Base-by-base conservation (phyloP, 1,140 invertebrate genomes). In the Aphelenchoides fujianensis region DNA sequence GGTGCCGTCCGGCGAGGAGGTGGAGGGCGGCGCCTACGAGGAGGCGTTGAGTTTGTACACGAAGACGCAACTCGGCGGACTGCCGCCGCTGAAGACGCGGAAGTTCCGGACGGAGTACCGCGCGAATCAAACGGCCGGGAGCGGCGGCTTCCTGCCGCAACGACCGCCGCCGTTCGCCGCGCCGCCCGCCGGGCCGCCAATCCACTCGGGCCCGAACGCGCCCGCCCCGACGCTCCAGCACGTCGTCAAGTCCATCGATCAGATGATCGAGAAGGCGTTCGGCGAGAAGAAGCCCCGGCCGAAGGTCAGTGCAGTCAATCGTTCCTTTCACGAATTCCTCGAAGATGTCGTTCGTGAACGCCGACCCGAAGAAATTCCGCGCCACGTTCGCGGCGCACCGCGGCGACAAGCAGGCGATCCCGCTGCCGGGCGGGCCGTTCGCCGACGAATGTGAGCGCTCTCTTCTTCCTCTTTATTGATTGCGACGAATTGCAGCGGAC, bases 381-480 rank as follows among this genome's bases (percentile, higher is more conserved):
- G 70, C 70, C n/a, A 72, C 70, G 28, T 72, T 73, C 41, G 70
- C 34, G 72, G 59, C 35, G 16, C 70, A 72, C 35, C 70, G 61
- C n/a, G 70, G 34, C n/a, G 67, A 61, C 31, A 36, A 74, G 3
- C 72, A 72, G 28, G 30, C 69, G 16, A 72, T 72, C 72, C 70
- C 70, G 7, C 28, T 72, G 16, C 70, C 66, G 16, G 30, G 41
- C 19, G 16, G 27, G n/a, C 16, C 16, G 9, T 37, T 71, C 19
- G n/a, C n/a, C 34, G 70, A 72, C 12, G 35, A 72, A 9, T 23
- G 34, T 73, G 72, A 74, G 70, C 23, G 67, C 32, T 69, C 37
- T 28, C 2, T 16, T 57, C 16, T 48, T 53, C 12, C 32, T n/a
- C 32, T n/a, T 9, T 19, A 0, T 7, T 16, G 1, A 27, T 12